Conservation (phyloP, 2,113 vertebrate genomes). For the Neoarius graeffei region DNA sequence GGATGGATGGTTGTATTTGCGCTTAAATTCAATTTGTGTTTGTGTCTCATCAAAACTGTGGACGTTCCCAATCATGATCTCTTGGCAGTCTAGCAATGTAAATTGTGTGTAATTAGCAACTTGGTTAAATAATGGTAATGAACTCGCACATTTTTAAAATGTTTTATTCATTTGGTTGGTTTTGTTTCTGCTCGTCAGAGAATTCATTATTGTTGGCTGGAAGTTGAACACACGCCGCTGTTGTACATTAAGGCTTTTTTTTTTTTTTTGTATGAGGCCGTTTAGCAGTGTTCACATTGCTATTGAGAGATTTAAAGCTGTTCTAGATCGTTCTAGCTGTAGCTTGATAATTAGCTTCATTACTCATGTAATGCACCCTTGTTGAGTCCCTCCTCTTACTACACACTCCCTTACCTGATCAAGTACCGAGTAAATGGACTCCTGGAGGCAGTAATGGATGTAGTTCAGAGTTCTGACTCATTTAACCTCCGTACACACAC, state of each 20-base stretch:
- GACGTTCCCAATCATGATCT: background rate
- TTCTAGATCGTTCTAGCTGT: background rate
- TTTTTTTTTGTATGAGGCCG: background rate
- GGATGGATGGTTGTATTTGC: no score
- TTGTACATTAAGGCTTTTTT: background rate
- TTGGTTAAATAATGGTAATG: background rate
- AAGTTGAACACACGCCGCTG: background rate
- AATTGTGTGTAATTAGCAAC: background rate
- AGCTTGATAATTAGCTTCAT: background rate
- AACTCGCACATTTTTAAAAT: background rate
- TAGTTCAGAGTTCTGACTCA: background rate
- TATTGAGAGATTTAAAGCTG: background rate
- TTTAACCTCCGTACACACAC: background rate
- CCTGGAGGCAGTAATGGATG: background rate
- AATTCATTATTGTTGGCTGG: background rate
- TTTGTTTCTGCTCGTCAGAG: background rate
- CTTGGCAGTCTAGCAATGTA: background rate
- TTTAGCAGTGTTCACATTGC: background rate
- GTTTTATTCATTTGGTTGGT: slow-evolving; percentile 7
- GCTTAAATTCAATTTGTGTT: background rate
- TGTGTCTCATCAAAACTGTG: background rate
- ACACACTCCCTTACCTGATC: background rate
- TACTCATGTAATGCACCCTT: background rate
- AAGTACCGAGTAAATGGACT: background rate
- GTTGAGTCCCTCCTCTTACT: background rate